A percentile compares a stretch with the other conserved stretches of the same genome.
Conservation (phyloP, 2,113 vertebrate genomes). For the Buteo buteo region DNA sequence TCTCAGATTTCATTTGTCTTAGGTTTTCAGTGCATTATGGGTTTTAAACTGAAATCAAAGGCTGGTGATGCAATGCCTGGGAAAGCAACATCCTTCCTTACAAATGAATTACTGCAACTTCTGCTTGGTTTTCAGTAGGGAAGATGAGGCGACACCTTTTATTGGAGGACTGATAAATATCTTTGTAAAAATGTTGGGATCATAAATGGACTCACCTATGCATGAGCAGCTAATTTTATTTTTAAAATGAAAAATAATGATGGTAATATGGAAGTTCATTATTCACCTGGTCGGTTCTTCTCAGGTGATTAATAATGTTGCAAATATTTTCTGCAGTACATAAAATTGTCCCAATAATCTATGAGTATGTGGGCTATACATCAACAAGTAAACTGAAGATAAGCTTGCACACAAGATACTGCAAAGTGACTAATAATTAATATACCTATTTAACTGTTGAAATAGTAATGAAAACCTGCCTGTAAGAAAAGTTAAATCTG, state of each 20-base stretch:
- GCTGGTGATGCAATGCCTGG: neutral
- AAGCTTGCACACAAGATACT: neutral
- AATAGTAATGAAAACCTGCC: neutral
- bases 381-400: neutral
- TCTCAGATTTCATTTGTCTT: neutral
- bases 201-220: neutral
- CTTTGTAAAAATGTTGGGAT: neutral
- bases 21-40: neutral
- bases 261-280: neutral
- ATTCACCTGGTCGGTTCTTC: neutral
- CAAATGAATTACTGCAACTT: neutral
- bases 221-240: neutral
- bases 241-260: slow-evolving; percentile 13
- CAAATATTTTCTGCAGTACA: neutral
- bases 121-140: neutral
- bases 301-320: neutral
- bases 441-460: neutral
- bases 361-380: neutral
- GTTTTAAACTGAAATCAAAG: neutral
- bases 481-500: neutral
- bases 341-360: slow-evolving; percentile 8
- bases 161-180: neutral
- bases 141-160: neutral
- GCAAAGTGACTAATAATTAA: slow-evolving; percentile 3
- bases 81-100: neutral